Percentiles rank a stretch among this genome's conserved stretches.
These are phyloP conservation scores for Microctenopoma stevenorrisi DNA, from an alignment of 2,797 vertebrate species.

Conservation along the genomic window DNA sequence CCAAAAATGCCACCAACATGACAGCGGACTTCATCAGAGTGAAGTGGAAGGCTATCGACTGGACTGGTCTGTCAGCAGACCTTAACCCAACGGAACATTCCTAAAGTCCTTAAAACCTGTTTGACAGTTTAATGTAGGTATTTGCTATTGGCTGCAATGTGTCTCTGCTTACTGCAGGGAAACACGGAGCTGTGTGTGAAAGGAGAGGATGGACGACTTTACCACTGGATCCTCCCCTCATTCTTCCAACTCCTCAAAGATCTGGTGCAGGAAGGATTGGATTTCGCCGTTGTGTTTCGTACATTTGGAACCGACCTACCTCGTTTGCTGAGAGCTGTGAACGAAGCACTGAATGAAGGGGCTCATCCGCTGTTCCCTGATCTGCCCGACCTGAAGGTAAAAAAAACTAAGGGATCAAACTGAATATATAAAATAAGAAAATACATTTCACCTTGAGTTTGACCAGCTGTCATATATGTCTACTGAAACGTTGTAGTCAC, in stretches of 20 bases:
- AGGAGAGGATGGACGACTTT: slow-evolving; percentile 81
- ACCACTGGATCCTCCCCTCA: slow-evolving; percentile 90
- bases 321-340: slow-evolving; percentile 77
- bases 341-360: slow-evolving; percentile 78
- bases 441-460: neutral
- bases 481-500: too few relatives aligned
- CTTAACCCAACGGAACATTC: too few relatives aligned
- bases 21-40: too few relatives aligned
- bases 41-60: too few relatives aligned
- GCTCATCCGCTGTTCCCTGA: slow-evolving; percentile 88
- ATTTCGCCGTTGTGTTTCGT: slow-evolving; percentile 87
- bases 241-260: slow-evolving; percentile 89
- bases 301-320: slow-evolving; percentile 89
- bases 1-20: too few relatives aligned
- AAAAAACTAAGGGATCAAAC: neutral
- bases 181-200: slow-evolving; percentile 80
- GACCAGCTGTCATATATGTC: too few relatives aligned
- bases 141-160: neutral
- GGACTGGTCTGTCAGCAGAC: too few relatives aligned
- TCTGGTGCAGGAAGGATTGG: slow-evolving; percentile 76
- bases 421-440: neutral
- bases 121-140: neutral
- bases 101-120: too few relatives aligned
- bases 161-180: slow-evolving; percentile 43
- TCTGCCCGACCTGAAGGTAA: slow-evolving; percentile 83